These are phyloP conservation scores for Saccopteryx bilineata DNA, from an alignment of 2,113 vertebrate species.

Conservation along the genomic window DNA sequence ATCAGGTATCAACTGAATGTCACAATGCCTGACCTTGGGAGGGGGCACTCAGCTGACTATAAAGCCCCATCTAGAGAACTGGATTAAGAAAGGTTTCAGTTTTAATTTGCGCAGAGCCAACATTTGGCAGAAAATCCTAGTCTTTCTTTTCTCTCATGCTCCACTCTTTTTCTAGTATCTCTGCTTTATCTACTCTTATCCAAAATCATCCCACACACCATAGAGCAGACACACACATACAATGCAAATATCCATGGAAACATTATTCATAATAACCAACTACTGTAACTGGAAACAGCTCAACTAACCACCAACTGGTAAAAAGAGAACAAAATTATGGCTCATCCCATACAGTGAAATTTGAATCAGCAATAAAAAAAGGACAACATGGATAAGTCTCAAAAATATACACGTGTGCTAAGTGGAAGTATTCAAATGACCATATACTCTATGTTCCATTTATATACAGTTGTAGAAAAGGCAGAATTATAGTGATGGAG, in stretches of 20 bases:
- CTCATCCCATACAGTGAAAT: not conserved
- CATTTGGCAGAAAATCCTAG: not conserved
- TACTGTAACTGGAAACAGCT: not conserved
- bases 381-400: not conserved
- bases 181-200: not conserved
- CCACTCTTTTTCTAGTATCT: not conserved
- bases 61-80: not conserved
- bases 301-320: not conserved
- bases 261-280: not conserved
- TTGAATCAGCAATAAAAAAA: conserved; percentile 2
- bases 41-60: not conserved
- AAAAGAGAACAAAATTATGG: not conserved
- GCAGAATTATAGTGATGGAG: not conserved
- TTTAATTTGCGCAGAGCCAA: conserved; percentile 3
- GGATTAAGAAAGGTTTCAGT: not conserved
- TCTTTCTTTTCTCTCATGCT: not conserved
- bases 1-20: not conserved
- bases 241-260: not conserved
- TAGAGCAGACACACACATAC: not conserved
- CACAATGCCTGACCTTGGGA: not conserved
- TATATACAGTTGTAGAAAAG: conserved; percentile 24
- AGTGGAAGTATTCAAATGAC: not conserved
- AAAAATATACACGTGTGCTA: not conserved
- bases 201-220: not conserved
- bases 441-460: not conserved